Percentiles rank a stretch among this genome's conserved stretches.
phyloP scores from a whole-genome alignment of 2,797 vertebrate species.

The Pyrocephalus nanus region DNA sequence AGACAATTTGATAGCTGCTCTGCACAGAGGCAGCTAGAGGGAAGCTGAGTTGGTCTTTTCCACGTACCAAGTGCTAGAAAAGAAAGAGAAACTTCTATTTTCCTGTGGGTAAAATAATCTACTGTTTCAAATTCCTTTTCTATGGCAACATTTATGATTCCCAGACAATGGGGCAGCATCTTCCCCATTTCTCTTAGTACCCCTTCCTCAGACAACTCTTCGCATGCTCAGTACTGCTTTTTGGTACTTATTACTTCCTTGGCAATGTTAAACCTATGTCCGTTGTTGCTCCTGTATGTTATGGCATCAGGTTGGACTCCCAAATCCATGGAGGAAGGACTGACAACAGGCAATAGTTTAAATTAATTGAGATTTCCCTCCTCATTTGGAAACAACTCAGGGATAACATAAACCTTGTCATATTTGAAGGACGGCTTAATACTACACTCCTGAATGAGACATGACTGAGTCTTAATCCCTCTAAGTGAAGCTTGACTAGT shows the following conservation, averaged over 20 bases:
- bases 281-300: neutral
- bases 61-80: neutral
- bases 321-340: neutral
- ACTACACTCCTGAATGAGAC: conserved; percentile 23
- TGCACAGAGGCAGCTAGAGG: neutral
- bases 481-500: conserved; percentile 38
- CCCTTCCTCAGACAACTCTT: neutral
- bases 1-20: neutral
- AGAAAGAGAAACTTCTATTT: neutral
- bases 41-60: neutral
- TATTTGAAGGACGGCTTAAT: conserved; percentile 45
- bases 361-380: conserved; percentile 48
- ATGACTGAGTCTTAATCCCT: conserved; percentile 35
- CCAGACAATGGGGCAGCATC: neutral
- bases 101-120: neutral
- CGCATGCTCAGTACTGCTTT: neutral
- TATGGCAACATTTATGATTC: neutral
- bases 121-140: neutral
- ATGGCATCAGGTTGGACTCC: neutral
- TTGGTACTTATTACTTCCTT: neutral
- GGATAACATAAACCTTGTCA: conserved; percentile 52
- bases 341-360: conserved; percentile 11
- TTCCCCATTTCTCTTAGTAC: neutral
- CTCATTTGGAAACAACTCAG: conserved; percentile 32
- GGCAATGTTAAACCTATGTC: neutral